Conservation (phyloP, 2,888 invertebrate species). For the Apoda limacodes region DNA sequence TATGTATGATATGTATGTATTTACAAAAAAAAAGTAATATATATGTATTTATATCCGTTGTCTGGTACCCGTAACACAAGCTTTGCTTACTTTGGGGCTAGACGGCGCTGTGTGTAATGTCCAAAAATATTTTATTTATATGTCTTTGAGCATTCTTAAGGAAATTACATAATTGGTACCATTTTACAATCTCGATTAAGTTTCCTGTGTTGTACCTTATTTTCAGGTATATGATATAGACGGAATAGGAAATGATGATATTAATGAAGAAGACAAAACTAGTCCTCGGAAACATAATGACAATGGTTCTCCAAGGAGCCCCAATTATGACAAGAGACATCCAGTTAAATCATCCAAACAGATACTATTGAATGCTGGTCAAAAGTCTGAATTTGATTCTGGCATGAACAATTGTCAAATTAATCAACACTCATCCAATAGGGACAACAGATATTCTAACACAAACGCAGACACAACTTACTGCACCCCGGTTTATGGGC, state of each 20-base stretch:
- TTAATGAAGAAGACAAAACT: slow-evolving; percentile 45
- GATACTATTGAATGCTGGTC: slow-evolving; percentile 58
- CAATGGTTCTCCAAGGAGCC: slow-evolving; percentile 31
- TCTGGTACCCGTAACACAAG: no score
- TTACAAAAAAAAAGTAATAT: no score
- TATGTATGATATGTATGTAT: no score
- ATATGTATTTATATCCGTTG: no score
- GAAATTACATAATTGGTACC: no score
- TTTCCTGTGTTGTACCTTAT: no score
- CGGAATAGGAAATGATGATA: slow-evolving; percentile 51
- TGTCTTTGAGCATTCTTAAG: no score
- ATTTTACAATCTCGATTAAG: no score
- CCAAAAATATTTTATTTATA: no score
- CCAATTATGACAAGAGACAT: slow-evolving; percentile 34
- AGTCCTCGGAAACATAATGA: slow-evolving; percentile 27
- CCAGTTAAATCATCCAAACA: slow-evolving; percentile 58
- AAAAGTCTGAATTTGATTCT: slow-evolving; percentile 61
- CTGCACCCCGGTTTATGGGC: slow-evolving; percentile 61
- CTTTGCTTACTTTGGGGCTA: no score
- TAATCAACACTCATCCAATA: slow-evolving; percentile 35
- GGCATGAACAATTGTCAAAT: slow-evolving; percentile 63
- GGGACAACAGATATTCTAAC: slow-evolving; percentile 36
- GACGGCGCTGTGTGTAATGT: no score
- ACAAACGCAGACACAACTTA: slow-evolving; percentile 51
- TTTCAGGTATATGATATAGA: slow-evolving; percentile 63